These are phyloP conservation scores for Drosophila trapezifrons DNA, from an alignment of 1,140 invertebrate species.

Conservation along the genomic window DNA sequence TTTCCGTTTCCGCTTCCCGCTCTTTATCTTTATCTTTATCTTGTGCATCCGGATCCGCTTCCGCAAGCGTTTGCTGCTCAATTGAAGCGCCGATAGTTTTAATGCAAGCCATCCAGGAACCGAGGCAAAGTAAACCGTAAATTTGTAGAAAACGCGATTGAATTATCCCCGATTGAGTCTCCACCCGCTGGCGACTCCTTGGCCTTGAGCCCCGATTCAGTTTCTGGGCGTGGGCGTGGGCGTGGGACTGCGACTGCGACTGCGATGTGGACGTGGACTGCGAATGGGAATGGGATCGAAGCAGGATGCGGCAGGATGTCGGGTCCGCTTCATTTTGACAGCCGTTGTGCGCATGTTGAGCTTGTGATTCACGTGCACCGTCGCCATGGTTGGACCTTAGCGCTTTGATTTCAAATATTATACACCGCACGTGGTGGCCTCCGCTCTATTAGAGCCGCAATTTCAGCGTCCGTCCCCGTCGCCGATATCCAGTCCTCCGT, in stretches of 20 bases:
- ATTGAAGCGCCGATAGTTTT: slow-evolving; percentile 60
- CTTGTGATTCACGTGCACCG: slow-evolving; percentile 60
- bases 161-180: slow-evolving; percentile 60
- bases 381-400: slow-evolving; percentile 70
- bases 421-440: slow-evolving; percentile 63
- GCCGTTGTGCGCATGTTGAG: slow-evolving; percentile 78
- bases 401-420: slow-evolving; percentile 84
- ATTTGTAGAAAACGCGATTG: slow-evolving; percentile 73
- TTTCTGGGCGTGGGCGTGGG: slow-evolving; percentile 20
- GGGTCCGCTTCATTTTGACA: slow-evolving; percentile 75
- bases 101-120: slow-evolving; percentile 75
- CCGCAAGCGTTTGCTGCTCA: slow-evolving; percentile 43
- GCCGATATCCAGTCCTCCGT: slow-evolving; percentile 12
- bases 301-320: slow-evolving; percentile 19
- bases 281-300: slow-evolving; percentile 7
- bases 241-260: slow-evolving; percentile 13
- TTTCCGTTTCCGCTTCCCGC: slow-evolving; percentile 3
- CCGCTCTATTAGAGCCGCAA: slow-evolving; percentile 52
- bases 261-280: slow-evolving; percentile 4
- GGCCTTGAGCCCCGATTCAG: slow-evolving; percentile 30
- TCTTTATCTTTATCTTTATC: slow-evolving; percentile 17
- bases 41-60: slow-evolving; percentile 23
- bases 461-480: slow-evolving; percentile 41
- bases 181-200: slow-evolving; percentile 25
- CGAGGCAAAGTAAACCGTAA: slow-evolving; percentile 73